Evolutionary conservation across 2,888 invertebrate genomes (phyloP).

Genomic region (Blomia tropicalis): DNA sequence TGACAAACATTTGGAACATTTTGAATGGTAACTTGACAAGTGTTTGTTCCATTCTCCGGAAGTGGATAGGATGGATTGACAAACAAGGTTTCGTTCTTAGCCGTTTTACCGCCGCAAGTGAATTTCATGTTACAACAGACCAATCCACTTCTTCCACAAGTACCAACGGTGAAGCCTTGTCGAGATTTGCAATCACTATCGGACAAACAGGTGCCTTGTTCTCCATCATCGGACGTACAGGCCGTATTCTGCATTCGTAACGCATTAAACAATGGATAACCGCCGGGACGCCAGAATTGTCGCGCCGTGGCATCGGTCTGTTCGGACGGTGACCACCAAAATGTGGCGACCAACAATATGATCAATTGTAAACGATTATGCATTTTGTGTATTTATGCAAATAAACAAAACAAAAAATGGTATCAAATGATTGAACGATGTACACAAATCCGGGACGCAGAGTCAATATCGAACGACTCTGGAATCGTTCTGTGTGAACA

Average conservation of each 20-base stretch:
- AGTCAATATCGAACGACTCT: no score
- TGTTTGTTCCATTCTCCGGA: slow-evolving; percentile 58
- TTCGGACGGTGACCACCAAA: neutral
- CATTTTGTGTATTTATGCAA: neutral
- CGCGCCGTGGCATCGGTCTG: slow-evolving; percentile 16
- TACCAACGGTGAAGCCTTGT: slow-evolving; percentile 55
- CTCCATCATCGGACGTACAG: slow-evolving; percentile 55
- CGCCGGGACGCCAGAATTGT: slow-evolving; percentile 19
- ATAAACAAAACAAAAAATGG: neutral
- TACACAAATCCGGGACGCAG: neutral
- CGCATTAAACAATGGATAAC: slow-evolving; percentile 48
- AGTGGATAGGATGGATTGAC: slow-evolving; percentile 65
- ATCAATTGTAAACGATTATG: neutral
- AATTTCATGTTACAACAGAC: slow-evolving; percentile 52
- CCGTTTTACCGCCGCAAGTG: slow-evolving; percentile 57
- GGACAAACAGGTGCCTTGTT: slow-evolving; percentile 43
- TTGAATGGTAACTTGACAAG: slow-evolving; percentile 63
- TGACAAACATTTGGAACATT: slow-evolving; percentile 72
- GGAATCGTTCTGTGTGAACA: no score
- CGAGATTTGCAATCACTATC: slow-evolving; percentile 50
- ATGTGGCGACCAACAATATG: neutral
- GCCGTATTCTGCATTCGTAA: slow-evolving; percentile 59
- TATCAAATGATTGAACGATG: no score
- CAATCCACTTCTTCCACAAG: slow-evolving; percentile 58
- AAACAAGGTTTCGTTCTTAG: slow-evolving; percentile 69